These are phyloP conservation scores for Lerema accius DNA, from an alignment of 1,140 invertebrate genomes.

Conservation along the genomic window DNA sequence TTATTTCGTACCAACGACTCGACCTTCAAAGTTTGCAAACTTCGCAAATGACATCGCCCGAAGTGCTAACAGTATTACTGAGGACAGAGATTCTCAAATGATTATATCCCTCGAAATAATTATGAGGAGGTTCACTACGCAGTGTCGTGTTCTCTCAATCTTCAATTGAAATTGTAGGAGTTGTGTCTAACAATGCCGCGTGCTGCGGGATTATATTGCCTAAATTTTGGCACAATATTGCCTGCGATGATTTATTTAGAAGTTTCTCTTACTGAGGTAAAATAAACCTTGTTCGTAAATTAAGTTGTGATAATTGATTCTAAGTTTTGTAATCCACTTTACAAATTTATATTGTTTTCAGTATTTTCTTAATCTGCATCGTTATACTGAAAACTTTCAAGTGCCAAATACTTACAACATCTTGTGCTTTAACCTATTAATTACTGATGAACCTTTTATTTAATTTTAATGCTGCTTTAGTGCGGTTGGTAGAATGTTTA, in stretches of 20 bases:
- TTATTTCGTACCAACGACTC: slow-evolving; percentile 15
- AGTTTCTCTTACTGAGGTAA: neutral
- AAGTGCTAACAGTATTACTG: slow-evolving; percentile 27
- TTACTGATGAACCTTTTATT: too few species aligned
- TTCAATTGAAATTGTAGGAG: slow-evolving; percentile 5
- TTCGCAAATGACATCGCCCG: slow-evolving; percentile 28
- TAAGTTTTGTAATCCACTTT: neutral
- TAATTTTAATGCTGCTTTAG: too few species aligned
- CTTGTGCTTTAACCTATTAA: too few species aligned
- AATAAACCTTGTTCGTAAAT: neutral
- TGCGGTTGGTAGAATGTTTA: too few species aligned
- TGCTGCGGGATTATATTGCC: neutral
- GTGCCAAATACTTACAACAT: too few species aligned
- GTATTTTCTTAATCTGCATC: too few species aligned
- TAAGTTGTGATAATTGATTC: neutral
- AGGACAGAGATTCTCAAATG: slow-evolving; percentile 29
- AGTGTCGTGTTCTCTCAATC: slow-evolving; percentile 10
- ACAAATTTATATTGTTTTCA: too few species aligned
- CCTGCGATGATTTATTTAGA: slow-evolving; percentile 6
- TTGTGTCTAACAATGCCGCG: neutral
- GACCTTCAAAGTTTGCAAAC: slow-evolving; percentile 22
- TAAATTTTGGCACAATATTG: slow-evolving; percentile 15
- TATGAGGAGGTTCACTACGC: slow-evolving; percentile 17
- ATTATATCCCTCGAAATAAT: slow-evolving; percentile 27
- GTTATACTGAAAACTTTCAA: too few species aligned